A percentile compares a stretch with the other conserved stretches of the same genome.
These are phyloP conservation scores for Gambusia yucatana DNA, from an alignment of 2,797 vertebrate genomes.

Conservation along the genomic window DNA sequence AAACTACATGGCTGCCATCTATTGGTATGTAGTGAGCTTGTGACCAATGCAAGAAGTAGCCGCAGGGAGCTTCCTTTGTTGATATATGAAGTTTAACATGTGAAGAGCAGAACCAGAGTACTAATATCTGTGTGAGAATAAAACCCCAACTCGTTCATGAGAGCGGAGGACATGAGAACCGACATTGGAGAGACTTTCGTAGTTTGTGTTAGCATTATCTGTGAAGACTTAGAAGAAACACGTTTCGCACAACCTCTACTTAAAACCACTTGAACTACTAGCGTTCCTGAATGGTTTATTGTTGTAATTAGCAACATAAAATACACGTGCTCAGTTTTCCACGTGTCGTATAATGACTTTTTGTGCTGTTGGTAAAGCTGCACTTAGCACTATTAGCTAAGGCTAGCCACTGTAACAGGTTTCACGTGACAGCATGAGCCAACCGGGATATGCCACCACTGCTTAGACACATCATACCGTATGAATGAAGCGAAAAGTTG, in stretches of 20 bases:
- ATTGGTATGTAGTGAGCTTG: constrained; percentile 53
- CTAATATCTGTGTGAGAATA: not conserved
- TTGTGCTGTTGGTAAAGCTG: not conserved
- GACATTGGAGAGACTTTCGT: not conserved
- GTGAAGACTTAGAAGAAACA: constrained; percentile 15
- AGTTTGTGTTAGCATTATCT: not conserved
- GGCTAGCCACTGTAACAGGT: constrained; percentile 36
- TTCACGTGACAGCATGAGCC: not conserved
- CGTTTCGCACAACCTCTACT: constrained; percentile 27
- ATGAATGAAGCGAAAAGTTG: constrained; percentile 25
- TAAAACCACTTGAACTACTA: not conserved
- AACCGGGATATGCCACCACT: not conserved
- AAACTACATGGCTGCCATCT: constrained; percentile 63
- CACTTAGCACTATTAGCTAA: constrained; percentile 17
- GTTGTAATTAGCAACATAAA: not conserved
- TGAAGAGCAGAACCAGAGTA: not conserved
- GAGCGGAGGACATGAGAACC: not conserved
- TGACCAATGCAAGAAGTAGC: not conserved
- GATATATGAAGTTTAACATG: not conserved
- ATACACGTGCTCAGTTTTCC: not conserved
- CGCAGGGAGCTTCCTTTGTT: constrained; percentile 5
- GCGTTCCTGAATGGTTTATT: not conserved
- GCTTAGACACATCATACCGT: not conserved
- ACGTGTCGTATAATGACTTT: not conserved
- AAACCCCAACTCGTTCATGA: not conserved